Conservation (phyloP, 2,888 invertebrate species). For the Mactromeris polynyma region DNA sequence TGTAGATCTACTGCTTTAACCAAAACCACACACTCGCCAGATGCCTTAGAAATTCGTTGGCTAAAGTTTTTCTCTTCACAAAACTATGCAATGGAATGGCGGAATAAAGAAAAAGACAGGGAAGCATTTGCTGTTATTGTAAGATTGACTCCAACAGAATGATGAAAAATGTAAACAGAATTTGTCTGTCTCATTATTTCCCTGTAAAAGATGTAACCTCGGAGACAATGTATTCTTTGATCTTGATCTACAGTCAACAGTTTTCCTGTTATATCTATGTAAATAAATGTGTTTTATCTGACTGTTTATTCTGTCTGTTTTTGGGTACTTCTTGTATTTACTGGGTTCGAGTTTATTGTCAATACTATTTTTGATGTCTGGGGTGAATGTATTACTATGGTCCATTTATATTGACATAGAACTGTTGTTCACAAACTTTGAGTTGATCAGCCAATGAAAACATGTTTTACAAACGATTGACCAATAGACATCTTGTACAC, state of each 20-base stretch:
- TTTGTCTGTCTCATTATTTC: not conserved
- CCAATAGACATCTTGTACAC: too few species aligned
- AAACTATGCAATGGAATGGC: not conserved
- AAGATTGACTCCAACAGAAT: not conserved
- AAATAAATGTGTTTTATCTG: not conserved
- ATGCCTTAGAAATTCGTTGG: not conserved
- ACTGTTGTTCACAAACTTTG: too few species aligned
- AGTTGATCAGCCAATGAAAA: too few species aligned
- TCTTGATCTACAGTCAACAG: not conserved
- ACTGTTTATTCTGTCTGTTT: not conserved
- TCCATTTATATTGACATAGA: too few species aligned
- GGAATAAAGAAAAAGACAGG: not conserved
- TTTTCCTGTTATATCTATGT: not conserved
- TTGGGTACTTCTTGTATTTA: not conserved
- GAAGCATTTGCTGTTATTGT: not conserved
- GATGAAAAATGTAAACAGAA: not conserved
- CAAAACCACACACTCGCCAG: conserved; percentile 23
- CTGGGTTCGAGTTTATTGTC: not conserved
- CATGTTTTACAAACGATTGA: too few species aligned
- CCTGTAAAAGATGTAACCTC: not conserved
- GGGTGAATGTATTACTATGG: too few species aligned
- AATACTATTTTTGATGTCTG: not conserved
- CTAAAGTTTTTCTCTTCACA: not conserved
- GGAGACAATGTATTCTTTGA: not conserved
- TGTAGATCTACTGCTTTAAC: conserved; percentile 10